Percentiles rank a stretch among this genome's conserved stretches.
phyloP scores from a whole-genome alignment of 2,797 vertebrate species.

The Clarias platycephalus region DNA sequence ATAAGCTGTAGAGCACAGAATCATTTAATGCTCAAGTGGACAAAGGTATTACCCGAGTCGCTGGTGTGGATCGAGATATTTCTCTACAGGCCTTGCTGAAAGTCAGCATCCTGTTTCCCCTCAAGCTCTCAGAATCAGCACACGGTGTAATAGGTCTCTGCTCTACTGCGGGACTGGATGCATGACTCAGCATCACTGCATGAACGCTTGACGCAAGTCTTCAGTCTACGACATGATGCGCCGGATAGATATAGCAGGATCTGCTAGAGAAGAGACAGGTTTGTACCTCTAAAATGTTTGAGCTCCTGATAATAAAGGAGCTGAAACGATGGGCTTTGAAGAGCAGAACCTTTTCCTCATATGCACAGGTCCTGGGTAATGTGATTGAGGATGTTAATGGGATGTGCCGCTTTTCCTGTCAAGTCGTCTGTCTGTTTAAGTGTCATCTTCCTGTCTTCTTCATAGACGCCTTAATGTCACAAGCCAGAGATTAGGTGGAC shows the following conservation, averaged over 20 bases:
- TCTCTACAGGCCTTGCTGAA: slow-evolving; percentile 73
- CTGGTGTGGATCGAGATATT: slow-evolving; percentile 76
- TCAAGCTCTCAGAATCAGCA: slow-evolving; percentile 60
- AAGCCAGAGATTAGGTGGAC: not conserved
- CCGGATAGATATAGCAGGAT: slow-evolving; percentile 53
- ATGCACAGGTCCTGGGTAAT: not conserved
- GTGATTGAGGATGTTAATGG: not conserved
- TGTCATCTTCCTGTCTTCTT: not conserved
- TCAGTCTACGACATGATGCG: slow-evolving; percentile 57
- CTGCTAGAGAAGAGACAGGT: slow-evolving; percentile 29
- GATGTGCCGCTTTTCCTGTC: not conserved
- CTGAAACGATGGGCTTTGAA: not conserved
- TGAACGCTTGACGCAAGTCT: slow-evolving; percentile 36
- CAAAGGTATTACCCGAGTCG: slow-evolving; percentile 84
- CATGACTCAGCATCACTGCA: slow-evolving; percentile 34
- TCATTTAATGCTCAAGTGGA: slow-evolving; percentile 84
- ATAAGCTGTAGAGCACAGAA: slow-evolving; percentile 80
- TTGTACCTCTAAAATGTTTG: not conserved
- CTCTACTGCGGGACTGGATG: slow-evolving; percentile 43
- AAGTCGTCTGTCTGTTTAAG: not conserved
- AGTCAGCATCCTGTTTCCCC: slow-evolving; percentile 76
- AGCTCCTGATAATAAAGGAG: slow-evolving; percentile 9
- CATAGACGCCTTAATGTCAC: not conserved
- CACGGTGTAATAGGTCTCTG: slow-evolving; percentile 52
- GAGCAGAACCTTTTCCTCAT: not conserved